Evolutionary conservation across 2,113 vertebrate genomes (phyloP).

Genomic region (Elaphurus davidianus): DNA sequence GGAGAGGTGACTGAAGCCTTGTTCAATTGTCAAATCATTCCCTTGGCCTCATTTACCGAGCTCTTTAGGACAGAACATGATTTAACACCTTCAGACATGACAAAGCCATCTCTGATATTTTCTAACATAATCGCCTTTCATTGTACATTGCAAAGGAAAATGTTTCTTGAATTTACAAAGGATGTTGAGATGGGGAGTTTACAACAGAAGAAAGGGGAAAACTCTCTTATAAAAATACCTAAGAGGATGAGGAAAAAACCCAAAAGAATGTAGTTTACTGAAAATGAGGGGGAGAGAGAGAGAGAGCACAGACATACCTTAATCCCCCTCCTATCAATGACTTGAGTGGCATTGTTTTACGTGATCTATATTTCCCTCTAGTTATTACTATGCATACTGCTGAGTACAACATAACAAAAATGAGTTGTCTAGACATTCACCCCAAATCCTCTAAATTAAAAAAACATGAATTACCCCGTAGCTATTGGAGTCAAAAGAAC

Average conservation of each 20-base stretch:
- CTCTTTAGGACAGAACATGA: slow-evolving; percentile 14
- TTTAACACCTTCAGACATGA: slow-evolving; percentile 23
- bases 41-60: background rate
- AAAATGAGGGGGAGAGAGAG: background rate
- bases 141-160: slow-evolving; percentile 35
- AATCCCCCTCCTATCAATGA: background rate
- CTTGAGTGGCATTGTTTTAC: background rate
- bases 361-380: background rate
- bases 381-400: background rate
- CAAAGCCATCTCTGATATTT: slow-evolving; percentile 49
- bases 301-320: background rate
- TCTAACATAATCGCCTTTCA: slow-evolving; percentile 56
- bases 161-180: slow-evolving; percentile 56
- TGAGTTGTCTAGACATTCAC: background rate
- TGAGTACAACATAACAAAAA: slow-evolving; percentile 15
- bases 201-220: slow-evolving; percentile 10
- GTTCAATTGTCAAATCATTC: background rate
- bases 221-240: background rate
- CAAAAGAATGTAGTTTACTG: background rate
- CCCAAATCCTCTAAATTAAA: background rate
- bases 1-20: background rate
- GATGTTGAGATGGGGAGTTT: slow-evolving; percentile 37
- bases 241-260: background rate
- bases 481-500: background rate
- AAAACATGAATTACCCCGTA: background rate